These are phyloP conservation scores for Drosophila truncata DNA, from an alignment of 1,140 invertebrate species.

Conservation along the genomic window DNA sequence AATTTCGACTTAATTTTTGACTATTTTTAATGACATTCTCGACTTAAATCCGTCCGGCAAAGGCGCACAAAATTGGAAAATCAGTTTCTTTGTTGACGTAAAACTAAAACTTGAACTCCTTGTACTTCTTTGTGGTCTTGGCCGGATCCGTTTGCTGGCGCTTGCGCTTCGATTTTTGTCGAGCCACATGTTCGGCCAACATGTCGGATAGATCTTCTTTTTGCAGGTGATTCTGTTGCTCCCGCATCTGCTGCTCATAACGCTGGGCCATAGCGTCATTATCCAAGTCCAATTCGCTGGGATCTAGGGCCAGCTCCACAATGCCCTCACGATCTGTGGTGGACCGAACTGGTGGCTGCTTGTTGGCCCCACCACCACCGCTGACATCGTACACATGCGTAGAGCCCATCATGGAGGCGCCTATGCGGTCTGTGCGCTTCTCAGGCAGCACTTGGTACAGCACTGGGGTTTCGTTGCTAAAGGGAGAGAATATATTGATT, in stretches of 20 bases:
- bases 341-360: slow-evolving; percentile 83
- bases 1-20: slow-evolving; percentile 1
- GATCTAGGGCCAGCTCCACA: slow-evolving; percentile 98
- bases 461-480: slow-evolving; percentile 94
- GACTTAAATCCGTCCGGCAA: slow-evolving; percentile 25
- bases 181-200: slow-evolving; percentile 98
- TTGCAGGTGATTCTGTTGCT: slow-evolving; percentile 94
- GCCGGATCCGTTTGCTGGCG: slow-evolving; percentile 95
- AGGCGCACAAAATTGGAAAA: slow-evolving; percentile 47
- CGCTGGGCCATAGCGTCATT: slow-evolving; percentile 97
- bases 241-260: slow-evolving; percentile 98
- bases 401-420: slow-evolving; percentile 99
- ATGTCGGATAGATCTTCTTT: slow-evolving; percentile 99
- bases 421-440: slow-evolving; percentile 95
- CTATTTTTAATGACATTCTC: slow-evolving; percentile 65
- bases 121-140: slow-evolving; percentile 98
- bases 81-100: slow-evolving; percentile 13
- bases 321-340: slow-evolving; percentile 88
- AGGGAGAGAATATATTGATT: slow-evolving; percentile 46
- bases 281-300: slow-evolving; percentile 98
- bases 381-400: slow-evolving; percentile 98
- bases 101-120: slow-evolving; percentile 97
- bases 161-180: slow-evolving; percentile 97
- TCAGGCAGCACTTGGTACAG: slow-evolving; percentile 98
- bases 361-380: slow-evolving; percentile 65